Evolutionary conservation across 2,797 vertebrate species (phyloP).

Genomic region (Pagetopsis macropterus): DNA sequence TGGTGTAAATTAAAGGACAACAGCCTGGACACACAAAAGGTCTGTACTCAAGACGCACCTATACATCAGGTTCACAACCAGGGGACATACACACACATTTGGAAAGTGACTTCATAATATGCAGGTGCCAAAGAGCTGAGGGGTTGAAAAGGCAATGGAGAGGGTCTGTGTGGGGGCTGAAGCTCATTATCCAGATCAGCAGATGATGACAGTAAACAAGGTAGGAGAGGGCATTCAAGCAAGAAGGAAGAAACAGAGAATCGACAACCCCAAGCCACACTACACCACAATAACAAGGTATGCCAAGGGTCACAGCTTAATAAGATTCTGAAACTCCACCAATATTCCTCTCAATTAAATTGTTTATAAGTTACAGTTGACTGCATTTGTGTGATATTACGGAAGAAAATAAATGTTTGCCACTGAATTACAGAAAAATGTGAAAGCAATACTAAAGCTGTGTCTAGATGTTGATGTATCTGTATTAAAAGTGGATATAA

Average conservation of each 20-base stretch:
- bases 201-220: constrained; percentile 61
- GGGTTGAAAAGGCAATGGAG: constrained; percentile 12
- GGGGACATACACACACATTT: not conserved
- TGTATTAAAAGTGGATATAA: not conserved
- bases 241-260: constrained; percentile 32
- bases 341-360: not conserved
- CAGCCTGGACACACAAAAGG: too few relatives aligned
- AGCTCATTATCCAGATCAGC: constrained; percentile 65
- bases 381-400: not conserved
- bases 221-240: constrained; percentile 45
- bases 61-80: too few relatives aligned
- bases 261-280: constrained; percentile 25
- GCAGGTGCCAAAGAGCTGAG: constrained; percentile 3
- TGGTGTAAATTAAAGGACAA: too few relatives aligned
- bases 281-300: constrained; percentile 16
- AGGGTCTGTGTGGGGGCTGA: constrained; percentile 20
- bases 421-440: not conserved
- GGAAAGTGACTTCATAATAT: not conserved
- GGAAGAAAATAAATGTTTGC: not conserved
- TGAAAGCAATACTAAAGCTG: not conserved
- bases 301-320: constrained; percentile 17
- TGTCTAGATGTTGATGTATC: not conserved
- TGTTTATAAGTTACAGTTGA: not conserved
- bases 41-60: too few relatives aligned
- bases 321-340: constrained; percentile 14